phyloP scores from a whole-genome alignment of 2,888 invertebrate species.

The Clostera curtula region DNA sequence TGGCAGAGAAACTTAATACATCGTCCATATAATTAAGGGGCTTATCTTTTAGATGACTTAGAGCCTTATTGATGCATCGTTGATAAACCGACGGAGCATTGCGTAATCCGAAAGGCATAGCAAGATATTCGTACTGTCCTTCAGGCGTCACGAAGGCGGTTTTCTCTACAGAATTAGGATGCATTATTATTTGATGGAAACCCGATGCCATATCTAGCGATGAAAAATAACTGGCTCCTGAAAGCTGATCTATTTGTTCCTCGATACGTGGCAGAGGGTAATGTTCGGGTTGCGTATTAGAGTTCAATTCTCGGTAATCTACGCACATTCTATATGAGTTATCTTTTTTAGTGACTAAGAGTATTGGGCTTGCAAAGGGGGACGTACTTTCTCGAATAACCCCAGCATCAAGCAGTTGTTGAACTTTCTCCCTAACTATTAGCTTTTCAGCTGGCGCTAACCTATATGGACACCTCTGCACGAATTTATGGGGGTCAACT shows the following conservation, averaged over 20 bases:
- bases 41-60: too few relatives aligned
- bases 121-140: slow-evolving; percentile 14
- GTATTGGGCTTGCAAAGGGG: slow-evolving; percentile 4
- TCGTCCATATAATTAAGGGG: too few relatives aligned
- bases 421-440: slow-evolving; percentile 15
- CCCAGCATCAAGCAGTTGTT: slow-evolving; percentile 12
- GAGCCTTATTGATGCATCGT: slow-evolving; percentile 24
- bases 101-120: slow-evolving; percentile 35
- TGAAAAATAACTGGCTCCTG: slow-evolving; percentile 17
- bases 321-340: slow-evolving; percentile 20
- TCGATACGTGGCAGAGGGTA: slow-evolving; percentile 13
- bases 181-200: slow-evolving; percentile 21
- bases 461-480: slow-evolving; percentile 9
- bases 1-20: too few relatives aligned
- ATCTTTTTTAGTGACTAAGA: slow-evolving; percentile 6
- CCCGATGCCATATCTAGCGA: slow-evolving; percentile 31
- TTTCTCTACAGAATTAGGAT: slow-evolving; percentile 7
- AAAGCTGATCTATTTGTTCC: slow-evolving; percentile 18
- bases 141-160: slow-evolving; percentile 13
- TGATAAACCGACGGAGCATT: slow-evolving; percentile 35
- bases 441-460: slow-evolving; percentile 14
- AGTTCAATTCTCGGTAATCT: slow-evolving; percentile 19
- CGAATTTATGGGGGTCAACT: slow-evolving; percentile 11
- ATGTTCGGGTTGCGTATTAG: slow-evolving; percentile 15
- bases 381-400: slow-evolving; percentile 19